These are phyloP conservation scores for Rissa tridactyla DNA, from an alignment of 2,113 vertebrate species.

Conservation along the genomic window DNA sequence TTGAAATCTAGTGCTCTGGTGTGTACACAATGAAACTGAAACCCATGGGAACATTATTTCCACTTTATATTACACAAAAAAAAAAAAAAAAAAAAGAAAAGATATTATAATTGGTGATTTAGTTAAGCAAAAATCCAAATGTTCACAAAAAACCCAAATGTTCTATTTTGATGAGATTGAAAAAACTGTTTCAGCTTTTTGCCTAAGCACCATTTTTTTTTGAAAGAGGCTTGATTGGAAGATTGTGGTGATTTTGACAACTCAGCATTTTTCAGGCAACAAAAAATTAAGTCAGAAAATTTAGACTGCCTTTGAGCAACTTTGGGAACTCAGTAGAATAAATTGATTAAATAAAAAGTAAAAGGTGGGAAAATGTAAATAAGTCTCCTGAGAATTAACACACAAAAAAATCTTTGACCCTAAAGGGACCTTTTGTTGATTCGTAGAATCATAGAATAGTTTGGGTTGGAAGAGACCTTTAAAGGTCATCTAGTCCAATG, in stretches of 20 bases:
- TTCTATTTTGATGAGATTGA: not conserved
- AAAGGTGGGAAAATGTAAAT: not conserved
- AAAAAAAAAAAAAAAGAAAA: too few species aligned
- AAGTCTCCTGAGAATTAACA: not conserved
- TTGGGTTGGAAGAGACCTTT: not conserved
- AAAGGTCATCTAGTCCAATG: not conserved
- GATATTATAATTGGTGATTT: not conserved
- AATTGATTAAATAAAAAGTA: not conserved
- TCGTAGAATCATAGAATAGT: not conserved
- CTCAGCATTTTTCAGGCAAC: not conserved
- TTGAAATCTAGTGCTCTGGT: not conserved
- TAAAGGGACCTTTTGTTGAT: not conserved
- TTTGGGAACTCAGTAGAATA: not conserved
- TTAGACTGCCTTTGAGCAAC: not conserved
- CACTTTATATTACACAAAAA: not conserved
- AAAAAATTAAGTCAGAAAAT: not conserved
- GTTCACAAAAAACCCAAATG: not conserved
- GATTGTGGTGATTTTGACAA: not conserved
- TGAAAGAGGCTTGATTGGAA: not conserved
- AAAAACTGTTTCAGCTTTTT: not conserved
- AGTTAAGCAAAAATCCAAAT: not conserved
- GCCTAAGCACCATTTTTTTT: not conserved
- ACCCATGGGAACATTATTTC: not conserved
- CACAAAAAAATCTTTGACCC: not conserved
- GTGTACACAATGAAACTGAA: not conserved